These are phyloP conservation scores for Keiferia lycopersicella DNA, from an alignment of 2,888 invertebrate genomes.

Conservation along the genomic window DNA sequence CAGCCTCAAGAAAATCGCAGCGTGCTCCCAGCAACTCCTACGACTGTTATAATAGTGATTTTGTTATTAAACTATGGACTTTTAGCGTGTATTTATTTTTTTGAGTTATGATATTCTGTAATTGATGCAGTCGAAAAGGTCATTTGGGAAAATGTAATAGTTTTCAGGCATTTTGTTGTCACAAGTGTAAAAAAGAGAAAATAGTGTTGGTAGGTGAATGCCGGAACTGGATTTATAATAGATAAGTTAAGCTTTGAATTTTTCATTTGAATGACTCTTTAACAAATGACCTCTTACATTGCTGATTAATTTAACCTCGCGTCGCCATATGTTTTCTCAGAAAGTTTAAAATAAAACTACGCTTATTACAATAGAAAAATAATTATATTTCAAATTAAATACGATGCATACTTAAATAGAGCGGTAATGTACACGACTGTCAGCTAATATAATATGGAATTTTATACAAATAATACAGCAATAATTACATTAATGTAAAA, in stretches of 20 bases:
- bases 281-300: not conserved
- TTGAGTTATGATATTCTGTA: too few species aligned
- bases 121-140: not conserved
- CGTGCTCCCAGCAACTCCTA: slow-evolving; percentile 71
- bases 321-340: not conserved
- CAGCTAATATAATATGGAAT: slow-evolving; percentile 13
- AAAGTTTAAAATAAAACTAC: not conserved
- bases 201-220: too few species aligned
- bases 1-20: slow-evolving; percentile 58
- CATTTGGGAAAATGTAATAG: not conserved
- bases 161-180: too few species aligned
- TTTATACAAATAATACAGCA: slow-evolving; percentile 12
- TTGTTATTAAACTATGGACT: slow-evolving; percentile 19
- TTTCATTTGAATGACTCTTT: not conserved
- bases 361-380: slow-evolving; percentile 17
- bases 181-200: too few species aligned
- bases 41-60: slow-evolving; percentile 57
- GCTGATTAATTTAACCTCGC: not conserved
- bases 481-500: slow-evolving; percentile 15
- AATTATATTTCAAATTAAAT: slow-evolving; percentile 20
- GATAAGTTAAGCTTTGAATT: not conserved
- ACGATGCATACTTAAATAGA: slow-evolving; percentile 3
- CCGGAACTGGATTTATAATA: too few species aligned
- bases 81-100: slow-evolving; percentile 14
- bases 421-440: not conserved